Percentiles rank a stretch among this genome's conserved stretches.
phyloP scores from a whole-genome alignment of 2,113 vertebrate genomes.

The Aptenodytes forsteri region DNA sequence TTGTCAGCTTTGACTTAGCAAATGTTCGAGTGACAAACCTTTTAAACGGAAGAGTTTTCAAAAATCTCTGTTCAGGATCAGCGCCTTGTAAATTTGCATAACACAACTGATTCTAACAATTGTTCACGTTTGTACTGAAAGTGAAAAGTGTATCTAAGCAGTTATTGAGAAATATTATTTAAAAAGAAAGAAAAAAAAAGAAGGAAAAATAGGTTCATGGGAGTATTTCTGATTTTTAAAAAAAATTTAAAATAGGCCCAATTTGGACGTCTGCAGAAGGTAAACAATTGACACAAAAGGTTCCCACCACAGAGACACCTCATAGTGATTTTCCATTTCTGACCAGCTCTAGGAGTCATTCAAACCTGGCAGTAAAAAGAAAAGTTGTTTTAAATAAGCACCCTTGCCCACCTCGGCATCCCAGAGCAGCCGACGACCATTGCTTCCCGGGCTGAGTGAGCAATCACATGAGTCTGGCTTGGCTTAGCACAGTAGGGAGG shows the following conservation, averaged over 20 bases:
- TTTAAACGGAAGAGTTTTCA: neutral
- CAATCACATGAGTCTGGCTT: neutral
- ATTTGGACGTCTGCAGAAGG: neutral
- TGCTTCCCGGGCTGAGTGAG: neutral
- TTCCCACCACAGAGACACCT: neutral
- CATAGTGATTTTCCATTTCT: neutral
- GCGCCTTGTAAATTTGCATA: neutral
- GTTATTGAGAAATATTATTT: neutral
- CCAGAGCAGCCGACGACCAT: neutral
- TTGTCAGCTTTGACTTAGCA: neutral
- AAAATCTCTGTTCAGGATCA: neutral
- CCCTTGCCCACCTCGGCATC: neutral
- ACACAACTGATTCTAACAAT: neutral
- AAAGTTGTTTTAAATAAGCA: neutral
- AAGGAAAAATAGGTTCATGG: neutral
- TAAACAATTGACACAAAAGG: neutral
- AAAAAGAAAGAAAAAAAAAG: fast-evolving
- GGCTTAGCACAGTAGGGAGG: neutral
- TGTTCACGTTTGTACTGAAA: neutral
- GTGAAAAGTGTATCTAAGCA: neutral
- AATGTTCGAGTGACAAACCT: neutral
- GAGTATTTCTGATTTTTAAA: neutral
- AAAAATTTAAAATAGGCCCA: neutral
- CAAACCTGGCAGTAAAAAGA: neutral
- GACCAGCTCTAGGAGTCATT: neutral